Percentiles rank a stretch among this genome's conserved stretches.
Evolutionary conservation across 2,113 vertebrate genomes (phyloP).

Genomic region (Saguinus imperator): DNA sequence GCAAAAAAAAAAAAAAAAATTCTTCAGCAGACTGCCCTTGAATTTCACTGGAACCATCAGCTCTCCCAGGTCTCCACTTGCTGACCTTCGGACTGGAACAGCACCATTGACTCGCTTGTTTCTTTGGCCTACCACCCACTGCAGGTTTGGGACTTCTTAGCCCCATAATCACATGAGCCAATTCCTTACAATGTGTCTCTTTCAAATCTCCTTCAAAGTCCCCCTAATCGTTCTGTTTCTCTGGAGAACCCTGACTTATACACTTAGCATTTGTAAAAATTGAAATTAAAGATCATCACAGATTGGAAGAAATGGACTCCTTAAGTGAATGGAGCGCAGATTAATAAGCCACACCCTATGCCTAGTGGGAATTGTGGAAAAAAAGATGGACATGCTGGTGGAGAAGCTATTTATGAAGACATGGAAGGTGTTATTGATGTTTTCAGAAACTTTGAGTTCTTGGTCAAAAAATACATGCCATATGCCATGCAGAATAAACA

Average conservation of each 20-base stretch:
- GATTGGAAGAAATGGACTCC: not conserved
- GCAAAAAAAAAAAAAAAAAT: not conserved
- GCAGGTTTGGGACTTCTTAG: not conserved
- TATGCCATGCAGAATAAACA: not conserved
- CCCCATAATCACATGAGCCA: rapidly evolving
- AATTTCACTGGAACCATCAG: rapidly evolving
- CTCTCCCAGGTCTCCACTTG: not conserved
- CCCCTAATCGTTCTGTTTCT: not conserved
- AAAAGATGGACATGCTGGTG: not conserved
- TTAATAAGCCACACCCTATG: not conserved
- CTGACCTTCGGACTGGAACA: not conserved
- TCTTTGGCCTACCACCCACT: not conserved
- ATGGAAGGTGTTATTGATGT: not conserved
- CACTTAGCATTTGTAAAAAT: not conserved
- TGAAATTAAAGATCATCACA: not conserved
- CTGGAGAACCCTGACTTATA: not conserved
- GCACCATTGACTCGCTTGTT: rapidly evolving
- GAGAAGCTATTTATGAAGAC: not conserved
- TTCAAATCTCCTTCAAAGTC: not conserved
- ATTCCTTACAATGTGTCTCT: not conserved
- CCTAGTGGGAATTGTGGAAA: not conserved
- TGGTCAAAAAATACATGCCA: not conserved
- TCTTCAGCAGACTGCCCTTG: not conserved
- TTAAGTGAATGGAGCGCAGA: not conserved
- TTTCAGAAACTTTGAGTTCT: conserved; percentile 10